Conservation (phyloP, 2,797 vertebrate genomes). For the Squalus acanthias region DNA sequence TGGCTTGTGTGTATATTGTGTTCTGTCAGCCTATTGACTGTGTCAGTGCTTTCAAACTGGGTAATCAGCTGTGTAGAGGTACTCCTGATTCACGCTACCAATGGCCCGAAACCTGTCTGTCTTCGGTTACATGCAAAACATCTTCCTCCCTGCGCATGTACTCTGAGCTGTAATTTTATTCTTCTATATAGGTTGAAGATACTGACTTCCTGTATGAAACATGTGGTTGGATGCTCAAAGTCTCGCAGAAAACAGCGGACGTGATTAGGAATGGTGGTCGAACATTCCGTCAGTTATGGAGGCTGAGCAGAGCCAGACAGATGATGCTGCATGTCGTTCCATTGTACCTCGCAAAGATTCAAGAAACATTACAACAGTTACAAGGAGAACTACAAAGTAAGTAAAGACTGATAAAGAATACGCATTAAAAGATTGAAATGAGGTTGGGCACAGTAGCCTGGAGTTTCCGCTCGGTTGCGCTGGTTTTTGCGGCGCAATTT, state of each 20-base stretch:
- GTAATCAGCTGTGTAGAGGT: background rate
- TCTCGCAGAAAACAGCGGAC: conserved; percentile 50
- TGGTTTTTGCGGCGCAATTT: background rate
- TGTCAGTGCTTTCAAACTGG: background rate
- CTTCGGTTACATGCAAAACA: background rate
- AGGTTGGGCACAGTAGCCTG: background rate
- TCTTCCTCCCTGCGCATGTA: background rate
- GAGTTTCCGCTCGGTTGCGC: background rate
- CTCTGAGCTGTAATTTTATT: background rate
- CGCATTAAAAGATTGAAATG: background rate
- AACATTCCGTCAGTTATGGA: conserved; percentile 53
- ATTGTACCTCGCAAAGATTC: conserved; percentile 55
- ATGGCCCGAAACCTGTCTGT: background rate
- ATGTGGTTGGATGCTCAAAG: conserved; percentile 47
- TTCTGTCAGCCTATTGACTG: background rate
- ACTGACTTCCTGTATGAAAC: conserved; percentile 57
- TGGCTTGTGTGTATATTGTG: background rate
- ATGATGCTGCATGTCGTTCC: conserved; percentile 55
- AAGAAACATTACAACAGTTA: conserved; percentile 60
- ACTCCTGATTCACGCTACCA: background rate
- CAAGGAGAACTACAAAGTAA: conserved; percentile 72
- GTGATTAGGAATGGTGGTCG: conserved; percentile 46
- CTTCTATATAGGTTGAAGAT: conserved; percentile 54
- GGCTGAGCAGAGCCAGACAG: conserved; percentile 49
- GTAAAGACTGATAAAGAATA: conserved; percentile 42